Percentiles rank a stretch among this genome's conserved stretches.
These are phyloP conservation scores for Buathra laborator DNA, from an alignment of 2,888 invertebrate genomes.

Conservation along the genomic window DNA sequence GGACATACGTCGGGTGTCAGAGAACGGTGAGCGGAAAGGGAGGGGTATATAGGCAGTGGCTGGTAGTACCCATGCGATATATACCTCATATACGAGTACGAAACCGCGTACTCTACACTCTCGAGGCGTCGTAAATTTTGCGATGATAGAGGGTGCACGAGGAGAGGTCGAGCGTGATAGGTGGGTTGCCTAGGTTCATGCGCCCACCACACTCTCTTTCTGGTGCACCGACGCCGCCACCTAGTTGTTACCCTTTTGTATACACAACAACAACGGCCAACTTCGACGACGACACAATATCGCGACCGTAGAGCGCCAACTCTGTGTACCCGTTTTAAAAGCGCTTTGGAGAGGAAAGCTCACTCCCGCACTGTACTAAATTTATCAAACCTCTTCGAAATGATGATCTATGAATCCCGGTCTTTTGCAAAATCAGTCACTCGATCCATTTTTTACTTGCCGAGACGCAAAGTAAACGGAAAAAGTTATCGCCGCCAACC, in stretches of 20 bases:
- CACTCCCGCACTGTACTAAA: neutral
- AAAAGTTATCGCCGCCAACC: no score
- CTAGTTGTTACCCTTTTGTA: neutral
- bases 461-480: no score
- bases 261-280: slow-evolving; percentile 15
- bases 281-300: slow-evolving; percentile 4
- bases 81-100: slow-evolving; percentile 40
- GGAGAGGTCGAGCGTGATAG: slow-evolving; percentile 38
- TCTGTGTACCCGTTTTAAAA: neutral
- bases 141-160: slow-evolving; percentile 53
- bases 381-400: neutral
- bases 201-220: slow-evolving; percentile 15
- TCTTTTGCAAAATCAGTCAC: neutral
- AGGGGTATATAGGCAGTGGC: slow-evolving; percentile 4
- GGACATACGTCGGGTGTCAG: slow-evolving; percentile 25
- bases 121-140: slow-evolving; percentile 55
- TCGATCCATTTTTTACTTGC: no score
- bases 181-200: slow-evolving; percentile 28
- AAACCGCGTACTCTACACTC: slow-evolving; percentile 46
- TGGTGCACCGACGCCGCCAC: slow-evolving; percentile 2
- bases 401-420: neutral
- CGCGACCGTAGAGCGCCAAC: neutral
- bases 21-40: slow-evolving; percentile 19
- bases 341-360: neutral
- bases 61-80: slow-evolving; percentile 19